Conservation (phyloP, 2,113 vertebrate genomes). For the Pedionomus torquatus region DNA sequence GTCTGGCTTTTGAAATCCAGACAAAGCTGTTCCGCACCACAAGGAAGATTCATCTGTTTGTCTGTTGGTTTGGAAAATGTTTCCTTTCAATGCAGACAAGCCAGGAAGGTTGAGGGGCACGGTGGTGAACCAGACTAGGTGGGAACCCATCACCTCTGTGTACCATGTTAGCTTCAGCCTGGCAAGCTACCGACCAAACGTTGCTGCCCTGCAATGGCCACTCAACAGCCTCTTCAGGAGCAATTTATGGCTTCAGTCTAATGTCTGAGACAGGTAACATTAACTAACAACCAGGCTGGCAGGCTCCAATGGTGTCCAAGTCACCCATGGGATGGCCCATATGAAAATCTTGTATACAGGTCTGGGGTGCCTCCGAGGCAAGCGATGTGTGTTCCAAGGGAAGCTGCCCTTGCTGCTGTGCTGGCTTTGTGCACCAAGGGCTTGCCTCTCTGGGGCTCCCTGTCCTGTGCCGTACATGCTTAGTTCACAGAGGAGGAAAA, state of each 20-base stretch:
- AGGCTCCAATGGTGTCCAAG: neutral
- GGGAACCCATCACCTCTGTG: neutral
- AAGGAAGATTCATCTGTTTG: neutral
- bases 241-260: neutral
- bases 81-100: neutral
- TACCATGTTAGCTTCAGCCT: neutral
- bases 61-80: neutral
- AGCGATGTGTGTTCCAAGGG: neutral
- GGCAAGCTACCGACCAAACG: neutral
- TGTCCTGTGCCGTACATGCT: fast-evolving
- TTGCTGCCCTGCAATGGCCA: neutral
- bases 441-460: neutral
- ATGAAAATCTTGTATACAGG: neutral
- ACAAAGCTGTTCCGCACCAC: neutral
- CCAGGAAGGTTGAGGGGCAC: neutral
- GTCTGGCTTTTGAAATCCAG: neutral
- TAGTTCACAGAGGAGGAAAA: neutral
- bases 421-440: neutral
- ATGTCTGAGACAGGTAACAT: fast-evolving
- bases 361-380: too few species aligned
- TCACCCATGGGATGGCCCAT: too few species aligned
- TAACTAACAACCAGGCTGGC: neutral
- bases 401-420: neutral
- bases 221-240: neutral
- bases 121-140: neutral